Conservation (phyloP, 2,888 invertebrate species). For the Meloe dianella region DNA sequence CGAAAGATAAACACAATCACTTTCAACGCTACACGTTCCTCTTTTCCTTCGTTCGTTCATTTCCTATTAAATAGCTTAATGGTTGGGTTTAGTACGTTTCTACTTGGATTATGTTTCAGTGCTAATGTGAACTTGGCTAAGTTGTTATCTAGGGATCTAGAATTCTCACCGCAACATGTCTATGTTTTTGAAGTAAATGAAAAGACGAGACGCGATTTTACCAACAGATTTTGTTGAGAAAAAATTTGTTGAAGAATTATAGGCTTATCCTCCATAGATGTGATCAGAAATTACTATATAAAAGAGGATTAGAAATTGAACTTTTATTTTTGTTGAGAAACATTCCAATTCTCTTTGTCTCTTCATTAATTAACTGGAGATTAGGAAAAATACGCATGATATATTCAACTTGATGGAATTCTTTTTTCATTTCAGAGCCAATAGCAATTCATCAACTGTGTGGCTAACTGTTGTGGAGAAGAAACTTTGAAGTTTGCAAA, state of each 20-base stretch:
- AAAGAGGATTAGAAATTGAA: not conserved
- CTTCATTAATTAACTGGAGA: not conserved
- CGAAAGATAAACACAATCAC: constrained; percentile 30
- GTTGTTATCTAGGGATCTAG: constrained; percentile 17
- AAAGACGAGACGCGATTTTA: not conserved
- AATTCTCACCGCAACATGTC: constrained; percentile 4
- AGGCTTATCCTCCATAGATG: not conserved
- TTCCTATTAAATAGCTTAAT: constrained; percentile 26
- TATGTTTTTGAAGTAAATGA: not conserved
- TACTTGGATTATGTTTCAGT: constrained; percentile 15
- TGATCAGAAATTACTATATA: not conserved
- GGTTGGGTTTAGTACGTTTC: constrained; percentile 23
- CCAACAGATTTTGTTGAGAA: not conserved
- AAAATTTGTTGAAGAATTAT: not conserved
- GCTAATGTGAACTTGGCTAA: constrained; percentile 20
- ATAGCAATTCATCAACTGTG: not conserved
- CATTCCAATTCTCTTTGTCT: not conserved
- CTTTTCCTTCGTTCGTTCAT: constrained; percentile 21
- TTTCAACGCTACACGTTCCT: constrained; percentile 21
- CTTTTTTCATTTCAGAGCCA: not conserved
- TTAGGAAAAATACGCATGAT: not conserved
- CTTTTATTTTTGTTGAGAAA: not conserved
- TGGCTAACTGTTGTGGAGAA: not conserved
- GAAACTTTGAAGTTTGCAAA: not conserved
- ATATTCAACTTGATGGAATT: not conserved